phyloP scores from a whole-genome alignment of 2,797 vertebrate genomes.

The Luscinia luscinia region DNA sequence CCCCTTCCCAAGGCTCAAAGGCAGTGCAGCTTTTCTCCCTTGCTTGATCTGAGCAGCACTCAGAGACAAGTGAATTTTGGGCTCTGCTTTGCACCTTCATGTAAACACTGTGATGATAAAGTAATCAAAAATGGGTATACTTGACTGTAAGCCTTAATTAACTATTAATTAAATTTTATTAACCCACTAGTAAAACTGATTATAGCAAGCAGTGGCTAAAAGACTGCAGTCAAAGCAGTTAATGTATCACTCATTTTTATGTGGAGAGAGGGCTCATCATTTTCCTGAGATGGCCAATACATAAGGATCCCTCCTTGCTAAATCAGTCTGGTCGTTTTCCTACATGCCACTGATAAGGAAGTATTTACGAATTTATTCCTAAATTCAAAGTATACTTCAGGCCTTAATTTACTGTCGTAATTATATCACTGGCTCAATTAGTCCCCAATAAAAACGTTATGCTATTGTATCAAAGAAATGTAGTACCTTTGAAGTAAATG shows the following conservation, averaged over 20 bases:
- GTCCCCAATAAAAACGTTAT: conserved; percentile 56
- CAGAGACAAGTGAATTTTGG: not conserved
- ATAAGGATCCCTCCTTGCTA: not conserved
- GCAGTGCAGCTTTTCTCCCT: not conserved
- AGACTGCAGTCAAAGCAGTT: not conserved
- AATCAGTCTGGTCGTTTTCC: conserved; percentile 1
- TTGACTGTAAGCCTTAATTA: conserved; percentile 39
- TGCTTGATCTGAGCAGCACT: not conserved
- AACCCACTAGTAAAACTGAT: conserved; percentile 48
- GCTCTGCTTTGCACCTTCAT: not conserved
- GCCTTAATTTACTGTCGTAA: conserved; percentile 69
- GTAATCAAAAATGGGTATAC: conserved; percentile 11
- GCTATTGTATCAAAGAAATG: conserved; percentile 16
- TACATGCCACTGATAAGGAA: conserved; percentile 50
- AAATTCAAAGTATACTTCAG: conserved; percentile 63
- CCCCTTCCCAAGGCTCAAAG: not conserved
- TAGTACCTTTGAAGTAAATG: conserved; percentile 53
- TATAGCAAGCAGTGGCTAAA: conserved; percentile 17
- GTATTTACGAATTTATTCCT: conserved; percentile 52
- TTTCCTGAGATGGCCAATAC: conserved; percentile 4
- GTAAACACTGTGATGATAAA: conserved; percentile 7
- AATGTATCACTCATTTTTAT: conserved; percentile 52
- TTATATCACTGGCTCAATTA: conserved; percentile 76
- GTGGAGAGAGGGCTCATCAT: not conserved
- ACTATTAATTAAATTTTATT: conserved; percentile 69